These are phyloP conservation scores for Eurypyga helias DNA, from an alignment of 2,113 vertebrate genomes.

Conservation along the genomic window DNA sequence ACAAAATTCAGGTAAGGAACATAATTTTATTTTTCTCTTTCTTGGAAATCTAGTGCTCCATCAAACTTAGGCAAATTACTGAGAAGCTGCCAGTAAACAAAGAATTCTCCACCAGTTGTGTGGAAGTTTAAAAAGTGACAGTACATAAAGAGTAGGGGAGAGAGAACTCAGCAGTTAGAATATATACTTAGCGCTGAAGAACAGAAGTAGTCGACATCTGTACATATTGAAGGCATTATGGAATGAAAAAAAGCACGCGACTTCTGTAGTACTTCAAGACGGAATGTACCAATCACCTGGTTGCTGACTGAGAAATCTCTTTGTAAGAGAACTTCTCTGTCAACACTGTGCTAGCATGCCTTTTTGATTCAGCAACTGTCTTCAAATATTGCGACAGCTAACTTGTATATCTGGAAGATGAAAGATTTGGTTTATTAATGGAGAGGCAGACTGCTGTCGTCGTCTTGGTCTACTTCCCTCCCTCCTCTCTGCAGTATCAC, in stretches of 20 bases:
- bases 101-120: not conserved
- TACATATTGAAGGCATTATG: not conserved
- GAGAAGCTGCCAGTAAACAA: not conserved
- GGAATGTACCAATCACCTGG: not conserved
- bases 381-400: not conserved
- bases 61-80: conserved; percentile 52
- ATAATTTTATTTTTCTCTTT: conserved; percentile 66
- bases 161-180: not conserved
- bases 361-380: not conserved
- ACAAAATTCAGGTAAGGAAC: conserved; percentile 74
- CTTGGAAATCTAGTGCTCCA: conserved; percentile 75
- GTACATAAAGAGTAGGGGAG: not conserved
- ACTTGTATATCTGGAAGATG: not conserved
- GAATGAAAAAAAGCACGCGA: not conserved
- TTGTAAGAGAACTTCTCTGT: not conserved
- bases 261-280: not conserved
- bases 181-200: not conserved
- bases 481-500: not conserved
- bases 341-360: not conserved
- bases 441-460: not conserved
- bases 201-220: not conserved
- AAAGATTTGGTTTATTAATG: not conserved
- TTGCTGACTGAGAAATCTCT: not conserved
- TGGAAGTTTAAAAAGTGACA: not conserved
- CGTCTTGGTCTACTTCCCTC: not conserved